These are phyloP conservation scores for Drosophila neotestacea DNA, from an alignment of 2,888 invertebrate genomes.

Conservation along the genomic window DNA sequence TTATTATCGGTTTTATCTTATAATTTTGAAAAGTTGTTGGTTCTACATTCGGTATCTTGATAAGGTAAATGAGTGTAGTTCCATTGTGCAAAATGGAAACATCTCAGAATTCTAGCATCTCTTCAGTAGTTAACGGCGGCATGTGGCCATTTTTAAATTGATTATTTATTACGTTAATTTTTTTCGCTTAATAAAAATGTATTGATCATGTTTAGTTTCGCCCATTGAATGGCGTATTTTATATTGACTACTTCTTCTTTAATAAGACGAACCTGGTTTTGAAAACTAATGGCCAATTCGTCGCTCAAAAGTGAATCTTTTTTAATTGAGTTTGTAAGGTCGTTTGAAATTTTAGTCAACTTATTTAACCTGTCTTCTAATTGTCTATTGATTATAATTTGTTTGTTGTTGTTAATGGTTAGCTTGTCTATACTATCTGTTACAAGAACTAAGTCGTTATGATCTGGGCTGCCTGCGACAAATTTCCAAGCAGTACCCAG, in stretches of 20 bases:
- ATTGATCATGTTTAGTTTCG: constrained; percentile 7
- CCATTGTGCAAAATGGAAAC: constrained; percentile 1
- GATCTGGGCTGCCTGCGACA: no score
- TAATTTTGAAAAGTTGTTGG: not conserved
- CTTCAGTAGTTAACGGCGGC: constrained; percentile 1
- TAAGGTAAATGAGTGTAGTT: not conserved
- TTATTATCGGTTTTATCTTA: not conserved
- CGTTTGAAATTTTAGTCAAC: constrained; percentile 3
- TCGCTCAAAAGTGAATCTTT: not conserved
- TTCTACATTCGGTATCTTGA: constrained; percentile 1
- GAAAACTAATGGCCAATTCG: constrained; percentile 1
- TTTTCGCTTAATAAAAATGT: constrained; percentile 5
- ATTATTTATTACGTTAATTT: constrained; percentile 1
- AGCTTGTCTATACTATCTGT: no score
- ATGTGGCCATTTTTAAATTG: constrained; percentile 5
- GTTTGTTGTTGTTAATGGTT: constrained; percentile 5
- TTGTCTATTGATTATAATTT: constrained; percentile 11
- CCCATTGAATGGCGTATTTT: constrained; percentile 10
- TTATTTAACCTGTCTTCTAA: constrained; percentile 12
- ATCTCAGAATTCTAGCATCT: constrained; percentile 12
- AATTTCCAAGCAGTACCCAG: no score
- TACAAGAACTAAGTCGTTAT: no score
- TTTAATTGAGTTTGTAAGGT: constrained; percentile 2
- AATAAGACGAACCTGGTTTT: constrained; percentile 2
- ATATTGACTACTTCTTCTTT: no score